These are phyloP conservation scores for Oryzias melastigma DNA, from an alignment of 2,113 vertebrate genomes.

Conservation along the genomic window DNA sequence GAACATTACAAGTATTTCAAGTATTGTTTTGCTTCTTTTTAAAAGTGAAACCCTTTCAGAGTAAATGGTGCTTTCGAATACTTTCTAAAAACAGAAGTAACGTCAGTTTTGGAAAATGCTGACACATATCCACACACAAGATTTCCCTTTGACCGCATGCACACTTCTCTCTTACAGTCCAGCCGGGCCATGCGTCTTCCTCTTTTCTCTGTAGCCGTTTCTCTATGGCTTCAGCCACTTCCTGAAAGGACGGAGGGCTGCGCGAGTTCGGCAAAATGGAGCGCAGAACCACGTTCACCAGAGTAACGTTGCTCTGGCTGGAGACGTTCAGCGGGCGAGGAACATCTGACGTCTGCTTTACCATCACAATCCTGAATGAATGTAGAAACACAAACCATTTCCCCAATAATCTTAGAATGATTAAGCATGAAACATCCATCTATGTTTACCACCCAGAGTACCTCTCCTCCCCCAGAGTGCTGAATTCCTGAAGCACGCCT, in stretches of 20 bases:
- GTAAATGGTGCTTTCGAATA: too few relatives aligned
- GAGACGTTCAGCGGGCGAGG: constrained; percentile 19
- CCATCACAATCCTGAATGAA: constrained; percentile 69
- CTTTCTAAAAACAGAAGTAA: too few relatives aligned
- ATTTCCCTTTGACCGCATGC: too few relatives aligned
- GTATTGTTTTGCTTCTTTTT: too few relatives aligned
- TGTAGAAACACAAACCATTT: background rate
- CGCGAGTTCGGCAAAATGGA: constrained; percentile 60
- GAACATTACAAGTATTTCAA: background rate
- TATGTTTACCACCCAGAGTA: constrained; percentile 14
- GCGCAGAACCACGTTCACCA: constrained; percentile 68
- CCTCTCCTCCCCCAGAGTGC: constrained; percentile 58
- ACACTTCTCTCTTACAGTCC: constrained; percentile 61
- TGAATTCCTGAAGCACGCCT: constrained; percentile 57
- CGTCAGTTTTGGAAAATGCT: too few relatives aligned
- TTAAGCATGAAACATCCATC: background rate
- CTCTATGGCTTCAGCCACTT: constrained; percentile 63
- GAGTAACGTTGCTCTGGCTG: constrained; percentile 41
- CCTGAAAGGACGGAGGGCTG: constrained; percentile 43
- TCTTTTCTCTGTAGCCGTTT: constrained; percentile 42
- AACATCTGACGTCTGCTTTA: constrained; percentile 52
- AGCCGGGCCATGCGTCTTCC: constrained; percentile 65
- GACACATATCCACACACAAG: too few relatives aligned
- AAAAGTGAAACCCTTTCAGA: too few relatives aligned
- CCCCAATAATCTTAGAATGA: background rate